Base-by-base conservation (phyloP, 2,888 invertebrate species). In the Tetropium fuscum region DNA sequence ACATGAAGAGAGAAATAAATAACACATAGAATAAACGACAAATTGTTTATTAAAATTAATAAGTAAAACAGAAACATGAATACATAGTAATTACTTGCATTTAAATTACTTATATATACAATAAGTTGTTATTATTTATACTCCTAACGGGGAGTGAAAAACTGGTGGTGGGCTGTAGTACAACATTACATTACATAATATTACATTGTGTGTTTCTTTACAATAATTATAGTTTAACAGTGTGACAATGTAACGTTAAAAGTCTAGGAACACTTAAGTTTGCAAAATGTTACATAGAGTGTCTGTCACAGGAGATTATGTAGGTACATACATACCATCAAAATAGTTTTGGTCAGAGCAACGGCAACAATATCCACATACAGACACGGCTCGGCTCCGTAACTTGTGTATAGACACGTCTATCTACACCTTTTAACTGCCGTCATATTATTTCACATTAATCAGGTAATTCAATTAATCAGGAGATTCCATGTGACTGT, bases 11-110 rank as follows among this genome's bases (percentile, higher is more conserved):
- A n/a, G n/a, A n/a, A n/a, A 51, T 5, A 60, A 68, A 58, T 59
- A 61, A 66, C 63, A 64, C 19, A 20, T n/a, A 8, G 38, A 22
- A 56, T 59, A 78, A 81, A 81, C 81, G 81, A 80, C 81, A 81
- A 81, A 80, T 81, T 81, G 79, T 81, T 81, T 81, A 81, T 81
- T 81, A 81, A 81, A 81, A 81, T 81, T 80, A 81, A 81, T 81
- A 81, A 81, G 80, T 80, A 81, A 81, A 81, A 81, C 81, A 83
- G 82, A 83, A 82, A 82, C 80, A 80, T 80, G 79, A 80, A 80
- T 80, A 82, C 80, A 80, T 80, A 79, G 74, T 77, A 74, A 76
- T 73, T 74, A 75, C 74, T 75, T 77, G 75, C 75, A 77, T 77
- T 71, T 74, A 74, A 79, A 77, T 78, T 78, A 77, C 76, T 77